Base-by-base conservation (phyloP, 2,113 vertebrate species). In the Heteronetta atricapilla region DNA sequence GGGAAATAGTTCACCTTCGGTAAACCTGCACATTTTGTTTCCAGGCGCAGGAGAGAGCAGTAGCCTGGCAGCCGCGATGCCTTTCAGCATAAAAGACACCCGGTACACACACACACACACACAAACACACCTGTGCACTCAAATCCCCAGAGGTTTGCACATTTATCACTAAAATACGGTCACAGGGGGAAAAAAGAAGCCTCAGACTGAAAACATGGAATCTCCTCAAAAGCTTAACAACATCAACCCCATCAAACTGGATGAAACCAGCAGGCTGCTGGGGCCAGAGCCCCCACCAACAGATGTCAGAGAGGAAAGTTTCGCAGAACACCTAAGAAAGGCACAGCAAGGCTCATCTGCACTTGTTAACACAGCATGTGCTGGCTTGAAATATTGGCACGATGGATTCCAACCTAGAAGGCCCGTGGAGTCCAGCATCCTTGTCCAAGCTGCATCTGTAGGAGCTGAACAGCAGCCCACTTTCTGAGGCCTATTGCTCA, bases 1-100 rank as follows among this genome's bases (percentile, higher is more conserved):
- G n/a, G 81, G 63, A 93, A 91, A 92, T 42, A 86, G 87, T 80
- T 93, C 90, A 79, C 69, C 81, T 82, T 79, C 50, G 62, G 70
- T 77, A 66, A 66, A 91, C 5, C 46, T 73, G 88, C 46, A 79
- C n/a, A 46, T 89, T 73, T 59, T 82, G 77, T 80, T 93, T 90
- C 52, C 42, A 34, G 68, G 62, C 16, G 34, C 60, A 79, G 53
- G 28, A 82, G 21, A 77, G n/a, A 90, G 80, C 8, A 78, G 59
- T 59, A 67, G 76, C 42, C 82, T 55, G 36, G 58, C 38, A 86
- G 76, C 31, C 34, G 60, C 53, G 31, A 58, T 78, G 66, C 59
- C 73, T 81, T 79, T 1, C 36, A 46, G 67, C 78, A 69, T 29
- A 31, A 73, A 53, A 75, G 53, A 29, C 21, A 69, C 53, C 60